Percentiles rank a stretch among this genome's conserved stretches.
Evolutionary conservation across 2,113 vertebrate species (phyloP).

Genomic region (Leucosticte australis): DNA sequence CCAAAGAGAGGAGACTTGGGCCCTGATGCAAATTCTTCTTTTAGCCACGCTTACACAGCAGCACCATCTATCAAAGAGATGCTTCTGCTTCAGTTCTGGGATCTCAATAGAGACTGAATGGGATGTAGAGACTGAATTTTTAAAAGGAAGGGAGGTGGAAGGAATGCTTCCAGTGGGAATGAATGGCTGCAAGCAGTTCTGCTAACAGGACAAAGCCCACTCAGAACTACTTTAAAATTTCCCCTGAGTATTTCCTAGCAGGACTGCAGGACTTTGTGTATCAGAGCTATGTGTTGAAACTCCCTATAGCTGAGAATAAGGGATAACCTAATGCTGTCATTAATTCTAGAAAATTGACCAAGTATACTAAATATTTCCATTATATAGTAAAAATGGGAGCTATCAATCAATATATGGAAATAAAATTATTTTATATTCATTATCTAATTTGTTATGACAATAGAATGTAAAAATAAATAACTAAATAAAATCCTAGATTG

Average conservation of each 20-base stretch:
- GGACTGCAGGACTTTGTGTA: not conserved
- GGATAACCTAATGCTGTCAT: not conserved
- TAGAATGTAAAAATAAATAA: not conserved
- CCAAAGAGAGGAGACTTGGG: not conserved
- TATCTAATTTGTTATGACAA: not conserved
- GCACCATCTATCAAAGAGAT: not conserved
- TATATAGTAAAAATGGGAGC: not conserved
- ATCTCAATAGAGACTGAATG: not conserved
- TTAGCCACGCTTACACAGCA: not conserved
- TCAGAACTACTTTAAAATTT: not conserved
- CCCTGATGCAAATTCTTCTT: accelerated
- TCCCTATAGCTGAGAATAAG: not conserved
- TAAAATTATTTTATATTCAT: not conserved
- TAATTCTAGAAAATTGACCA: not conserved
- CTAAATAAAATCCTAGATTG: not conserved
- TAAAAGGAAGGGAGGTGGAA: not conserved
- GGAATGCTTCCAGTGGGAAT: accelerated
- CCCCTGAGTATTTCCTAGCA: not conserved
- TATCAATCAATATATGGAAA: not conserved
- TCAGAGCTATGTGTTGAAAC: not conserved
- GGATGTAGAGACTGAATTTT: not conserved
- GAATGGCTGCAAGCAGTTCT: not conserved
- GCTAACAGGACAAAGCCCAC: not conserved
- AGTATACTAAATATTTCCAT: not conserved
- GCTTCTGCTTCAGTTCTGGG: not conserved